Base-by-base conservation (phyloP, 2,113 vertebrate species). In the Rissa tridactyla region DNA sequence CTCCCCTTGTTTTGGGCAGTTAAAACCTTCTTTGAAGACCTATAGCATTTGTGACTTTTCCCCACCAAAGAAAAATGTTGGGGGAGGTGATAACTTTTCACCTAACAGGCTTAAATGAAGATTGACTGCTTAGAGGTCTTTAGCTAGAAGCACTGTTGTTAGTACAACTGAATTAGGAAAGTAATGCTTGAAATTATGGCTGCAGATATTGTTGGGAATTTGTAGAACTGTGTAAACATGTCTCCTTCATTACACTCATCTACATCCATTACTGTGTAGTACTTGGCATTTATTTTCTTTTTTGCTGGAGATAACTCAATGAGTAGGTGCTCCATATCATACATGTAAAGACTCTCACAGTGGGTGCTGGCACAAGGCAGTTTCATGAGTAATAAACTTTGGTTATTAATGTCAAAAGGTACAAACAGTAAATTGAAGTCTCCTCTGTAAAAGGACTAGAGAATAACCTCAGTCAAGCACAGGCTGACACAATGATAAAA, bases 391-490 rank as follows among this genome's bases (percentile, higher is more conserved):
- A 90, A 85, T 87, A 83, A 80, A 55, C 49, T 93, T 88, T 79
- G 46, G 55, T 93, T 92, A 64, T 90, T 84, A 79, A 82, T 80
- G 68, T 93, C 73, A 61, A 85, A 94, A 88, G 82, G 47, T 65
- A 93, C 27, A 49, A 92, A 88, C 11, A 75, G 54, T 68, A 75
- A 86, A 93, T 80, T 73, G 65, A 84, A 89, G 86, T 80, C 51
- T 65, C 10, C 29, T 83, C 58, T 73, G 14, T 21, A 49, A 88
- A 38, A 88, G 46, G 46, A 60, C 60, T 72, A 8, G 40, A 34
- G 51, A 86, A 70, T 58, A 79, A 75, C 71, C 52, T 78, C 60
- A 47, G 42, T 26, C 38, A 62, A 75, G 40, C 65, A 78, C 51
- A 64, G n/a, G 52, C 47, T 27, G 55, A 86, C 66, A 58, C 38